Evolutionary conservation across 1,140 invertebrate species (phyloP).

Genomic region (Oryctes rhinoceros): DNA sequence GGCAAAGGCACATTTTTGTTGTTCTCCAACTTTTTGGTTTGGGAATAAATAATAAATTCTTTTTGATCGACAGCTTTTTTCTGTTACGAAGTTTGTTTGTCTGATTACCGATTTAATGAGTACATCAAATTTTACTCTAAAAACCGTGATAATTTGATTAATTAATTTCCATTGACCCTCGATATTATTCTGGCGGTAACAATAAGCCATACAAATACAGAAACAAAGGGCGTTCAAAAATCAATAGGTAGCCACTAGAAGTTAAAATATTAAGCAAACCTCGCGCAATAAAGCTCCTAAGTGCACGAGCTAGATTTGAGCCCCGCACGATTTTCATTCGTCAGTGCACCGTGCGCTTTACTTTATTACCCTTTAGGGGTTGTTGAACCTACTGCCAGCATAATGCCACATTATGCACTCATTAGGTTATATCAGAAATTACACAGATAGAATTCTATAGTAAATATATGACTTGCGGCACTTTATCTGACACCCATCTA

Average conservation of each 20-base stretch:
- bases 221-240: constrained; percentile 13
- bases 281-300: background rate
- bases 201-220: background rate
- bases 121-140: no score
- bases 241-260: background rate
- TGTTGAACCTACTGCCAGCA: constrained; percentile 20
- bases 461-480: background rate
- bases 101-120: no score
- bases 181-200: no score
- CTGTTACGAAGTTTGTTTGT: no score
- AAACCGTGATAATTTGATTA: no score
- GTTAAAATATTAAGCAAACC: constrained; percentile 14
- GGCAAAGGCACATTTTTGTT: no score
- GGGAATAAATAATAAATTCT: no score
- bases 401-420: background rate
- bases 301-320: background rate
- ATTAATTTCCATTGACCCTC: no score
- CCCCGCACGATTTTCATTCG: background rate
- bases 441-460: background rate
- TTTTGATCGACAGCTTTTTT: no score
- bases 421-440: constrained; percentile 6
- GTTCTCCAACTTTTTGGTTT: no score
- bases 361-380: constrained; percentile 3
- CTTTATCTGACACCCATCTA: background rate
- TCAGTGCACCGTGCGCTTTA: background rate